Evolutionary conservation across 2,113 vertebrate genomes (phyloP).

Genomic region (Cheilinus undulatus): DNA sequence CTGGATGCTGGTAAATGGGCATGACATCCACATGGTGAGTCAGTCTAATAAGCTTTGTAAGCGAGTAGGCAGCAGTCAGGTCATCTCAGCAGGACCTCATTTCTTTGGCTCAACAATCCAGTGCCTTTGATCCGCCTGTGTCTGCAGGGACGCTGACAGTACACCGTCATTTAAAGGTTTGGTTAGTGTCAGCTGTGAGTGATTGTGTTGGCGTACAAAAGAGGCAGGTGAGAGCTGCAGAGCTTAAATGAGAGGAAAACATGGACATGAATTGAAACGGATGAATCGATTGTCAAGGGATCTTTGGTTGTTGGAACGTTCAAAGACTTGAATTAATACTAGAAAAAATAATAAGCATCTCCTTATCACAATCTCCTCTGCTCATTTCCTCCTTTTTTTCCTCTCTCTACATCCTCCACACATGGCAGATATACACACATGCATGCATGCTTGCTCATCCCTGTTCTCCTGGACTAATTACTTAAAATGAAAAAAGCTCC

Average conservation of each 20-base stretch:
- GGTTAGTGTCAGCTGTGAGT: constrained; percentile 20
- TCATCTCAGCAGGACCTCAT: constrained; percentile 35
- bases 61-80: constrained; percentile 57
- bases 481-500: constrained; percentile 82
- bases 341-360: constrained; percentile 21
- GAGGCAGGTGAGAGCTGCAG: constrained; percentile 6
- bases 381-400: background rate
- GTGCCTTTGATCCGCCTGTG: constrained; percentile 2
- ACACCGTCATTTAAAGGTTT: background rate
- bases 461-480: constrained; percentile 85
- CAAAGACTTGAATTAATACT: constrained; percentile 28
- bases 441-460: constrained; percentile 54
- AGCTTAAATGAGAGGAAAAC: background rate
- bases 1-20: constrained; percentile 61
- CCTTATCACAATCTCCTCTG: background rate
- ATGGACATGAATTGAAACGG: constrained; percentile 17
- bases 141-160: background rate
- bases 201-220: constrained; percentile 18
- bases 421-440: constrained; percentile 40
- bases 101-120: constrained; percentile 16
- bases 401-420: constrained; percentile 27
- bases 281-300: constrained; percentile 12
- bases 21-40: constrained; percentile 53
- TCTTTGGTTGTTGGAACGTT: constrained; percentile 7
- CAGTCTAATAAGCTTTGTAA: constrained; percentile 57